Base-by-base conservation (phyloP, 2,113 vertebrate genomes). In the Microcebus murinus region DNA sequence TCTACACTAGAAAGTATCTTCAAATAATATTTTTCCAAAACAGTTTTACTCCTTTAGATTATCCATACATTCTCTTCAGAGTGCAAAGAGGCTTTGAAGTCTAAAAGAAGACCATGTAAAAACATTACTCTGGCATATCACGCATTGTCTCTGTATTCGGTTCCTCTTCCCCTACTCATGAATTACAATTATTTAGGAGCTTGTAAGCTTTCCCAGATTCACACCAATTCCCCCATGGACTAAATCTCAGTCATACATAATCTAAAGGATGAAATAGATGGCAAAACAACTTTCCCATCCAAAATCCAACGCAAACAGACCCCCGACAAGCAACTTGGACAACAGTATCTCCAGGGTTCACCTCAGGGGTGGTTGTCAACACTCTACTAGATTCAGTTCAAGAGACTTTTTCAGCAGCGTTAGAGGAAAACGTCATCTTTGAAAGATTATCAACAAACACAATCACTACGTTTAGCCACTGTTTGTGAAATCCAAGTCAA, bases 281-380 rank as follows among this genome's bases (percentile, higher is more conserved):
- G 96, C 83, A 97, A 96, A 96, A 14, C 50, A 95, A 83, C 92
- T 94, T 98, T 25, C 95, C 94, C 91, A 70, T 74, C 97, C 95
- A 97, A 98, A 98, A 98, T 97, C 97, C 96, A 97, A 90, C 95
- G 80, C 71, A 90, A 97, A 98, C 95, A 98, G 98, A 95, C 74
- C 95, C 97, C 93, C 13, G 65, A 89, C 81, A 89, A 96, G 80
- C 83, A 94, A 81, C 86, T 84, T 95, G 95, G 87, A 96, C 74
- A 96, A n/a, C 86, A 90, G 15, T 29, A 81, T 85, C 94, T 93
- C 73, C 79, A 90, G 87, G 86, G 79, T 90, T 96, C 82, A 95
- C 82, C 82, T 94, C 91, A 63, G 79, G 59, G 91, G 86, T 97
- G 79, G 74, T 68, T 97, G 94, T 96, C 96, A 96, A 84, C 93